phyloP scores from a whole-genome alignment of 2,888 invertebrate genomes.

The Meandrusa payeni region DNA sequence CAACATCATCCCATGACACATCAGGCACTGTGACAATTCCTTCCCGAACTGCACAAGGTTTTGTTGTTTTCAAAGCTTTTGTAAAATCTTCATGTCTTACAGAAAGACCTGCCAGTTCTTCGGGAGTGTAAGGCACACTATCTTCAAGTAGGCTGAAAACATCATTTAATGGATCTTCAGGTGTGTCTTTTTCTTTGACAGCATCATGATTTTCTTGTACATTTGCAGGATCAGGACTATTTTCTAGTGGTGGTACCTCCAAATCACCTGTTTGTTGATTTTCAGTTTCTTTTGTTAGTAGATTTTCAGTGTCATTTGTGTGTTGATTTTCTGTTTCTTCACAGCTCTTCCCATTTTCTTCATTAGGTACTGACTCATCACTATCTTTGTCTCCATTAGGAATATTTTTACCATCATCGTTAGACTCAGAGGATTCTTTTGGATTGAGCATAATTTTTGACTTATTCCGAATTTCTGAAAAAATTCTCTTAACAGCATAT shows the following conservation, averaged over 20 bases:
- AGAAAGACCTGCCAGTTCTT: conserved; percentile 83
- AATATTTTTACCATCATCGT: conserved; percentile 44
- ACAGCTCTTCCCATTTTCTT: conserved; percentile 32
- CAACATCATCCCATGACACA: conserved; percentile 98
- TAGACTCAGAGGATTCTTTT: conserved; percentile 36
- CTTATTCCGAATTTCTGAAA: conserved; percentile 50
- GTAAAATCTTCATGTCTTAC: conserved; percentile 89
- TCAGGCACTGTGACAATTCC: conserved; percentile 99
- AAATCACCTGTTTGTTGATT: conserved; percentile 31
- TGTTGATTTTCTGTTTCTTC: conserved; percentile 32
- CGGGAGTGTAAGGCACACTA: conserved; percentile 81
- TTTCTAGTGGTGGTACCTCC: conserved; percentile 32
- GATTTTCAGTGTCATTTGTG: too few relatives aligned
- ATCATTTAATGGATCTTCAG: conserved; percentile 62
- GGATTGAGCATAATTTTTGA: conserved; percentile 30
- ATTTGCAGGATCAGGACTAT: conserved; percentile 30
- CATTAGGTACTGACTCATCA: conserved; percentile 31
- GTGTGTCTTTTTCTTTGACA: conserved; percentile 27
- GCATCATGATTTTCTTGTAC: conserved; percentile 20
- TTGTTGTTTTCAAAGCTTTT: conserved; percentile 89
- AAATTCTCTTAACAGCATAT: conserved; percentile 87
- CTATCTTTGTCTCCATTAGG: conserved; percentile 64
- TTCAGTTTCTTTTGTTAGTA: conserved; percentile 29
- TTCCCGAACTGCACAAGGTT: conserved; percentile 97
- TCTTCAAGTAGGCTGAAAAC: conserved; percentile 85